Evolutionary conservation across 1,140 invertebrate species (phyloP).

Genomic region (Trichoplusia ni): DNA sequence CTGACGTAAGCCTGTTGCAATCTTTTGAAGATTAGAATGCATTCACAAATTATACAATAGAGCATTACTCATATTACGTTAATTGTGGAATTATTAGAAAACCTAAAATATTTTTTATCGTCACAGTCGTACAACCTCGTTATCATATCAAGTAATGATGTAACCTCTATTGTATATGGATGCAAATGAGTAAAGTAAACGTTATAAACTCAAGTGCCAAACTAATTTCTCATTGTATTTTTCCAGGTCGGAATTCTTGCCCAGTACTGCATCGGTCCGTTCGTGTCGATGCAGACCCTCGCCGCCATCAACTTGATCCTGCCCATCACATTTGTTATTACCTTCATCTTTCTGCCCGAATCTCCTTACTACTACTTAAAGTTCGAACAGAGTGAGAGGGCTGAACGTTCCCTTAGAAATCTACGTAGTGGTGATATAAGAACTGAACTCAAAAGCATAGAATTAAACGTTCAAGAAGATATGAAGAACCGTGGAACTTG

Average conservation of each 20-base stretch:
- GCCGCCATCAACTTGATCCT: slow-evolving; percentile 82
- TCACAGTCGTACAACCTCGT: not conserved
- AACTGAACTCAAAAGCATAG: slow-evolving; percentile 84
- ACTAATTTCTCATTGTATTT: no score
- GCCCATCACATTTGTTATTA: slow-evolving; percentile 81
- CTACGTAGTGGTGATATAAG: slow-evolving; percentile 82
- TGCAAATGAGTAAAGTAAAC: no score
- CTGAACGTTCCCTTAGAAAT: slow-evolving; percentile 80
- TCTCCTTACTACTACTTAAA: slow-evolving; percentile 84
- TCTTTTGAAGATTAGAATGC: not conserved
- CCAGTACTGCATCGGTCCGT: slow-evolving; percentile 85
- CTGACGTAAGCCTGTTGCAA: not conserved
- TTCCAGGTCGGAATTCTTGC: slow-evolving; percentile 86
- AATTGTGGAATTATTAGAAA: not conserved
- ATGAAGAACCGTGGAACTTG: slow-evolving; percentile 81
- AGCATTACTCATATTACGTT: not conserved
- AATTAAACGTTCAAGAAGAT: slow-evolving; percentile 83
- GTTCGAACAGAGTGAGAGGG: slow-evolving; percentile 73
- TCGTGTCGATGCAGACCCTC: slow-evolving; percentile 81
- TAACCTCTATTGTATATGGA: no score
- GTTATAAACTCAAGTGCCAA: no score
- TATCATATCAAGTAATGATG: no score
- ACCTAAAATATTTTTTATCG: slow-evolving; percentile 20
- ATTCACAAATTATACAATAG: not conserved
- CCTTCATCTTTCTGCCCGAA: slow-evolving; percentile 83